A percentile compares a stretch with the other conserved stretches of the same genome.
Conservation (phyloP, 2,113 vertebrate genomes). For the Gambusia holbrooki region DNA sequence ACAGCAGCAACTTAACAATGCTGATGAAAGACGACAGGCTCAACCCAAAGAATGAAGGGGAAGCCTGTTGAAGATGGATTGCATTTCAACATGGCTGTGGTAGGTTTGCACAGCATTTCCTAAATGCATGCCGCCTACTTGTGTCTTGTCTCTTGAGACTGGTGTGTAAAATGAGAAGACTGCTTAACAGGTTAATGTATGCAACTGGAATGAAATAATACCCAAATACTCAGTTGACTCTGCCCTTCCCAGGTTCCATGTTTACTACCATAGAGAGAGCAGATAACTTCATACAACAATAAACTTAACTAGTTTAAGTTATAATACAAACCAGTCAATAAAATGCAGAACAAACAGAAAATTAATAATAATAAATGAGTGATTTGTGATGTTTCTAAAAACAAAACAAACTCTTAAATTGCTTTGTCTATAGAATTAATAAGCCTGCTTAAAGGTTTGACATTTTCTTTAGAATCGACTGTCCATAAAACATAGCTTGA, state of each 20-base stretch:
- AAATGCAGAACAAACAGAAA: neutral
- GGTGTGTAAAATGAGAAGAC: slow-evolving; percentile 77
- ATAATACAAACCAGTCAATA: neutral
- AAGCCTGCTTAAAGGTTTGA: no score
- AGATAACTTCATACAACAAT: slow-evolving; percentile 12
- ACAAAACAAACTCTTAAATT: no score
- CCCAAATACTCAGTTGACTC: slow-evolving; percentile 67
- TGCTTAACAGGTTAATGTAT: slow-evolving; percentile 82
- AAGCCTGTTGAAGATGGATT: slow-evolving; percentile 53
- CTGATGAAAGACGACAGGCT: slow-evolving; percentile 35
- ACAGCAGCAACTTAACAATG: slow-evolving; percentile 23
- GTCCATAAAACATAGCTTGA: no score
- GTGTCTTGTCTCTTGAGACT: slow-evolving; percentile 59
- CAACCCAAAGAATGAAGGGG: slow-evolving; percentile 40
- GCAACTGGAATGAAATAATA: slow-evolving; percentile 79
- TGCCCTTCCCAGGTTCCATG: slow-evolving; percentile 38
- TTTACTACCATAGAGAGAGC: slow-evolving; percentile 18
- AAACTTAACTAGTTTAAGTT: neutral
- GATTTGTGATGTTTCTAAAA: neutral
- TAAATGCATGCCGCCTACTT: slow-evolving; percentile 69
- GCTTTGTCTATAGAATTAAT: no score
- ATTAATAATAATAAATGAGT: neutral
- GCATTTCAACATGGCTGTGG: slow-evolving; percentile 49
- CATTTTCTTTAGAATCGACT: no score
- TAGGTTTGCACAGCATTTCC: slow-evolving; percentile 66